Conservation (phyloP, 2,888 invertebrate species). For the Mesorhabditis spiculigera region DNA sequence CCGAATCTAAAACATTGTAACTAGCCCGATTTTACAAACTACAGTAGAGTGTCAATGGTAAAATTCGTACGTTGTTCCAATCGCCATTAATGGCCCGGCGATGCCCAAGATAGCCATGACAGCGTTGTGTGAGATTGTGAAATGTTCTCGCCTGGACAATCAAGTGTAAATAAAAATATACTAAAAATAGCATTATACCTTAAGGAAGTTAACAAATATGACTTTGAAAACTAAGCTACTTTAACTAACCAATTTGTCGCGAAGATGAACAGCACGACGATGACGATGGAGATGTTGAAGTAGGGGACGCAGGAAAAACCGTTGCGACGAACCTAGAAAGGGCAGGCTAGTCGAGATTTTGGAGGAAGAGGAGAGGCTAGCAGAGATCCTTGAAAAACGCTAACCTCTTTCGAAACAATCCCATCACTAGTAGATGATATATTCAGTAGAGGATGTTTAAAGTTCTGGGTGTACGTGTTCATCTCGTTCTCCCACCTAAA, state of each 20-base stretch:
- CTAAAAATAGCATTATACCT: no score
- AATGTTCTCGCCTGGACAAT: conserved; percentile 29
- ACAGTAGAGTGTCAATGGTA: no score
- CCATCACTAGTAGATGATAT: conserved; percentile 41
- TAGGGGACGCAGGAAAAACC: conserved; percentile 44
- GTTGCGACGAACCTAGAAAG: conserved; percentile 36
- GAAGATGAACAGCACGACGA: conserved; percentile 38
- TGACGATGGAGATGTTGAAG: conserved; percentile 33
- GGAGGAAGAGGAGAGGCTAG: no score
- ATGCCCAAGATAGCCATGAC: conserved; percentile 43
- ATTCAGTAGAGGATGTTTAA: conserved; percentile 36
- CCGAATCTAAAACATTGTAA: conserved; percentile 39
- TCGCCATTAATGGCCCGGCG: conserved; percentile 43
- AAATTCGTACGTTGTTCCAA: conserved; percentile 31
- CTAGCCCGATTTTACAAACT: no score
- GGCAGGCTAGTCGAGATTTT: conserved; percentile 9
- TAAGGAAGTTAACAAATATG: not conserved
- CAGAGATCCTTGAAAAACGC: not conserved
- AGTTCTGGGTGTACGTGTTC: conserved; percentile 31
- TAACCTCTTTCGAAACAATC: conserved; percentile 41
- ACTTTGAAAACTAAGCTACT: not conserved
- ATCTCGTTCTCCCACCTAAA: conserved; percentile 35
- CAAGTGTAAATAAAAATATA: no score
- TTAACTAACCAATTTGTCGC: conserved; percentile 18
- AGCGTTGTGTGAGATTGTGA: conserved; percentile 29